Base-by-base conservation (phyloP, 2,113 vertebrate species). In the Leuciscus idus region DNA sequence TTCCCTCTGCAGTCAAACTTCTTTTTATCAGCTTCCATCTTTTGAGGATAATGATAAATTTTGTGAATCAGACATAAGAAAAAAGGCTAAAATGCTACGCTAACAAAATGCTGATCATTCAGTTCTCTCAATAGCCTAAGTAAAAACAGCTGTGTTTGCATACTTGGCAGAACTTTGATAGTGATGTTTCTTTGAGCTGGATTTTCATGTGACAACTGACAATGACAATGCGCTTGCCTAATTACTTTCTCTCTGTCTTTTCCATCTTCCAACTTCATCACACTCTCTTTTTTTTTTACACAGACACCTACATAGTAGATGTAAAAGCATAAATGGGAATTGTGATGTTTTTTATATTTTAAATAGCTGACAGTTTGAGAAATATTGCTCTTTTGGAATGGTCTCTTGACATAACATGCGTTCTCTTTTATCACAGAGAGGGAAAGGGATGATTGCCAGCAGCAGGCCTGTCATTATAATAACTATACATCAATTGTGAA, bases 191-290 rank as follows among this genome's bases (percentile, higher is more conserved):
- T 70, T 39, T 82, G 21, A 33, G 77, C 55, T 52, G 61, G 85
- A 80, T 84, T 80, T 86, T 68, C 68, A 86, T 77, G 78, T 84
- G 82, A 85, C 64, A 83, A 72, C 46, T 39, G 80, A 87, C 80
- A 89, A 61, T 23, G 50, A 84, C 82, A 84, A 55, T 64, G 23
- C n/a, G 39, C 52, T 86, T 75, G 68, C 74, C 48, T 87, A 83
- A 88, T 88, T 87, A 85, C 70, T 86, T 86, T 85, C 61, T 57
- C 43, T 10, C 19, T 55, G 26, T 84, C 72, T 23, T 76, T 76
- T 76, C 19, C 28, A 26, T n/a, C 11, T 46, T 55, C 19, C 19
- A 21, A 1, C 52, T 55, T 55, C 52, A 55, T 21, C 52, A 55
- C 52, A 55, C 17, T 55, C 52, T 55, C 39, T 36, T 26, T n/a